phyloP scores from a whole-genome alignment of 2,113 vertebrate species.

The Psettodes erumei region DNA sequence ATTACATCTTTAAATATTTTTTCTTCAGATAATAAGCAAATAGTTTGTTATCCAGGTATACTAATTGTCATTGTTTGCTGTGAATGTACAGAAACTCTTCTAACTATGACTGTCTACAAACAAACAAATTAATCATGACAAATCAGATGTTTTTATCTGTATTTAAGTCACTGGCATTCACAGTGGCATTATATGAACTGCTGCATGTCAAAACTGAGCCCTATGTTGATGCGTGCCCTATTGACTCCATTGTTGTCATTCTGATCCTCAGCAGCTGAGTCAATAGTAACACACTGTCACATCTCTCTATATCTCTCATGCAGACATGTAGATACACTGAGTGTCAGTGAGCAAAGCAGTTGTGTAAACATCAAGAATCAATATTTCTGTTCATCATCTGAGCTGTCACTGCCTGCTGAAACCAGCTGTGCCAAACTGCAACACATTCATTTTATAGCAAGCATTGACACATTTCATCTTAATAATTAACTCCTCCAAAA shows the following conservation, averaged over 20 bases:
- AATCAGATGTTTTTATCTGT: conserved; percentile 7
- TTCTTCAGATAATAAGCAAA: background rate
- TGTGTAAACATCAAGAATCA: conserved; percentile 58
- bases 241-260: conserved; percentile 47
- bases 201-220: conserved; percentile 23
- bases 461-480: background rate
- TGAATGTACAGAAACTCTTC: background rate
- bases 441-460: conserved; percentile 16
- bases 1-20: background rate
- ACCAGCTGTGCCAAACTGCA: background rate
- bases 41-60: background rate
- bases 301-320: conserved; percentile 14
- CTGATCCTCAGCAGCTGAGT: conserved; percentile 60
- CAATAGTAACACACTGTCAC: conserved; percentile 38
- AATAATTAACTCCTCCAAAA: background rate
- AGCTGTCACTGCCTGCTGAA: background rate
- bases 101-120: background rate
- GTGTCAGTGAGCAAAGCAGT: conserved; percentile 25
- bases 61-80: background rate
- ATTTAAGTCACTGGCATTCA: background rate
- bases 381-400: conserved; percentile 38
- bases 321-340: conserved; percentile 11
- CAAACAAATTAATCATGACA: background rate
- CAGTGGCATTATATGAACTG: background rate
- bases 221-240: conserved; percentile 13